Percentiles rank a stretch among this genome's conserved stretches.
Conservation (phyloP, 2,888 invertebrate species). For the Eumerus sabulonum region DNA sequence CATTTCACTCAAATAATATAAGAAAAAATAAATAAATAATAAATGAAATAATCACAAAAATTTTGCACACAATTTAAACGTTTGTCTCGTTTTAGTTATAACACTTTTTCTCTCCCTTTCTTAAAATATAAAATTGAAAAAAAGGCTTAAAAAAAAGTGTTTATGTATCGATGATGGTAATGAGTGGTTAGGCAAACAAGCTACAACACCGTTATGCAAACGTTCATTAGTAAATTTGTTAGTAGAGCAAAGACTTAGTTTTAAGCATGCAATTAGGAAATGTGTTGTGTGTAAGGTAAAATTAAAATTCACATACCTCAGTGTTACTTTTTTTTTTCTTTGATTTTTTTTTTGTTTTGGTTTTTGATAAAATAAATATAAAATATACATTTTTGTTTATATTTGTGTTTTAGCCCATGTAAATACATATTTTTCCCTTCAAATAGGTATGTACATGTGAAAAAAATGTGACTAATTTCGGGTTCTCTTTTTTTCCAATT, state of each 20-base stretch:
- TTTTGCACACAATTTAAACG: conserved; percentile 48
- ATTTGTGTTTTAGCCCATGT: conserved; percentile 5
- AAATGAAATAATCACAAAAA: conserved; percentile 55
- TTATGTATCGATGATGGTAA: background rate
- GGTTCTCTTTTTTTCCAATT: conserved; percentile 51
- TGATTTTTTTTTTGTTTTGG: conserved; percentile 27
- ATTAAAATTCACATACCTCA: conserved; percentile 68
- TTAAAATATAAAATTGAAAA: conserved; percentile 7
- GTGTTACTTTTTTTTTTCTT: background rate
- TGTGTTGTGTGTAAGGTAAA: conserved; percentile 56
- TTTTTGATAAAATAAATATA: conserved; percentile 42
- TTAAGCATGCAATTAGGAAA: conserved; percentile 42
- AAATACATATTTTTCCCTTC: conserved; percentile 20
- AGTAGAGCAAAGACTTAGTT: conserved; percentile 21
- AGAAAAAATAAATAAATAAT: conserved; percentile 6
- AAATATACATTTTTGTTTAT: conserved; percentile 17
- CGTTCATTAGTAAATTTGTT: conserved; percentile 14
- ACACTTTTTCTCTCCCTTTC: background rate
- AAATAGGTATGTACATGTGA: conserved; percentile 44
- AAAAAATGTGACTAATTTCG: conserved; percentile 33
- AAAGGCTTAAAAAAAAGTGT: background rate
- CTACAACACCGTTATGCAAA: conserved; percentile 37
- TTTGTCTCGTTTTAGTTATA: conserved; percentile 1
- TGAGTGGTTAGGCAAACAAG: conserved; percentile 27
- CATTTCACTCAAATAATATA: conserved; percentile 5